Percentiles rank a stretch among this genome's conserved stretches.
phyloP scores from a whole-genome alignment of 2,888 invertebrate species.

The Xanthorhoe designata region DNA sequence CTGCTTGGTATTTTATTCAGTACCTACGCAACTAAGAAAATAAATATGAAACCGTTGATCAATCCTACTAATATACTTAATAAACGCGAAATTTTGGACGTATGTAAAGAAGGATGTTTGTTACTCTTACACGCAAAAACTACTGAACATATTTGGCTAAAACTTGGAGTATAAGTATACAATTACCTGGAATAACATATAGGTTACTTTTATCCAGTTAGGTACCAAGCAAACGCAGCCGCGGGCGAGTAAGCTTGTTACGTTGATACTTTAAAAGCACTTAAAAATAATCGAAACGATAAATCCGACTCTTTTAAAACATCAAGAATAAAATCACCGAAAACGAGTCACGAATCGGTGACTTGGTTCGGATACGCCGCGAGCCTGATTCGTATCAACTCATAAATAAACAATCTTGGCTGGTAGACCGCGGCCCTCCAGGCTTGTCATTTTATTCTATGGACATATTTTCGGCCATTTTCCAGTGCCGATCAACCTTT shows the following conservation, averaged over 20 bases:
- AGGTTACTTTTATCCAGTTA: no score
- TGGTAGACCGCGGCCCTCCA: constrained; percentile 55
- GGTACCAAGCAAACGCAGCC: no score
- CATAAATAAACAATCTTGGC: constrained; percentile 64
- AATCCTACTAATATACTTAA: no score
- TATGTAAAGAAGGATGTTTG: no score
- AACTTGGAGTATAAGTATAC: background rate
- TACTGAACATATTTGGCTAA: no score
- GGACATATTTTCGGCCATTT: constrained; percentile 71
- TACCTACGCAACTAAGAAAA: background rate
- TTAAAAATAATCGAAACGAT: constrained; percentile 11
- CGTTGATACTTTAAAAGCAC: constrained; percentile 11
- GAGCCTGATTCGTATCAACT: constrained; percentile 45
- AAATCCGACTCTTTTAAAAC: constrained; percentile 34
- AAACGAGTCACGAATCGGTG: constrained; percentile 39
- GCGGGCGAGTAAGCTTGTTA: no score
- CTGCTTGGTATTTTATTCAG: no score
- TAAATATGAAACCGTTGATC: no score
- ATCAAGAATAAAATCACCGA: constrained; percentile 41
- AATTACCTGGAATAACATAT: background rate
- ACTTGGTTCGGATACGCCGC: constrained; percentile 39
- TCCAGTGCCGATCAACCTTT: constrained; percentile 80
- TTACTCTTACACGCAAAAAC: no score
- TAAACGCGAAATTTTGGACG: no score
- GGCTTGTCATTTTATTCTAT: constrained; percentile 63